Evolutionary conservation across 2,888 invertebrate genomes (phyloP).

Genomic region (Rambutsinella grinnellia): DNA sequence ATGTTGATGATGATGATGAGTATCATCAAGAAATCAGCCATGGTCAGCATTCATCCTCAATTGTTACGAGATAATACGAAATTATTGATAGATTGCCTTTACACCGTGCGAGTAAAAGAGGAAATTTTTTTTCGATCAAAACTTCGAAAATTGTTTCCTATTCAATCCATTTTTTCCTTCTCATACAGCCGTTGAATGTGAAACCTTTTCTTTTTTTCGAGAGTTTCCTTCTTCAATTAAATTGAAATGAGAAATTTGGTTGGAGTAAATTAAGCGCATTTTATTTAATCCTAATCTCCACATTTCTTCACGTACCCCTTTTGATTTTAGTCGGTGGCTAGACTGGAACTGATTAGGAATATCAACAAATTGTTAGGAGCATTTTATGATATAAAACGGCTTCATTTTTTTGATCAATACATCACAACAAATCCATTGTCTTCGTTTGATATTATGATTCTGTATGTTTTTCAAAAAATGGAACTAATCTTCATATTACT

Average conservation of each 20-base stretch:
- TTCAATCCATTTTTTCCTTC: too few relatives aligned
- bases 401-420: too few relatives aligned
- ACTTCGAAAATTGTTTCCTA: not conserved
- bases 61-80: conserved; percentile 50
- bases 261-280: too few relatives aligned
- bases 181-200: too few relatives aligned
- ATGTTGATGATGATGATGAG: conserved; percentile 49
- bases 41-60: conserved; percentile 52
- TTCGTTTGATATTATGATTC: too few relatives aligned
- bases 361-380: conserved; percentile 34
- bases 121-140: not conserved
- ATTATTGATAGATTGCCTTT: conserved; percentile 39
- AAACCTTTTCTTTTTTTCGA: not conserved
- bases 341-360: conserved; percentile 40
- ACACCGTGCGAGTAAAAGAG: not conserved
- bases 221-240: not conserved
- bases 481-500: too few relatives aligned
- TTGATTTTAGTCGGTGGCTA: too few relatives aligned
- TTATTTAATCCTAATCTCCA: too few relatives aligned
- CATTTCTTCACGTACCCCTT: conserved; percentile 37
- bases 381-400: too few relatives aligned
- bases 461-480: too few relatives aligned
- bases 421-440: too few relatives aligned
- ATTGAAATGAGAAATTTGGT: too few relatives aligned
- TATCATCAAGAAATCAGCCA: conserved; percentile 56